Conservation (phyloP, 1,140 invertebrate species). For the Zaprionus taronus region DNA sequence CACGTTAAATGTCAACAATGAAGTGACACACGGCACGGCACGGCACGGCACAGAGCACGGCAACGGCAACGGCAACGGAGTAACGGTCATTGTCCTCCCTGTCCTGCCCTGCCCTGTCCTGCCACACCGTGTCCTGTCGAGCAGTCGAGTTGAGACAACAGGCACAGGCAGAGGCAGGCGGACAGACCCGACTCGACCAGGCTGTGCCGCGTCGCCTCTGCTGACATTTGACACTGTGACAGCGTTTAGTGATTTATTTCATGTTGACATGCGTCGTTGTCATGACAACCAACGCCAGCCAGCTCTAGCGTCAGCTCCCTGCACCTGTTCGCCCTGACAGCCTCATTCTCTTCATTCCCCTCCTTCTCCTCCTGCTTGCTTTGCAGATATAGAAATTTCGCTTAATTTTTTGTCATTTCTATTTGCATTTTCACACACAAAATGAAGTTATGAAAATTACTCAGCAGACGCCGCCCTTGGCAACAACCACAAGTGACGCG, state of each 20-base stretch:
- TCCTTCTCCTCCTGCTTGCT: not conserved
- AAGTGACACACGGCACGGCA: constrained; percentile 79
- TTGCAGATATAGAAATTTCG: constrained; percentile 3
- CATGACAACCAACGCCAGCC: constrained; percentile 42
- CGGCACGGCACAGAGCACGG: constrained; percentile 39
- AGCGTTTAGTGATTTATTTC: constrained; percentile 82
- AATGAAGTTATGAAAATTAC: constrained; percentile 79
- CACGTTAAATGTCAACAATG: constrained; percentile 83
- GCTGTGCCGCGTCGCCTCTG: constrained; percentile 25
- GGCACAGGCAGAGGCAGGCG: constrained; percentile 1
- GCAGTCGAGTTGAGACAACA: constrained; percentile 32
- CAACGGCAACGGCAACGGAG: constrained; percentile 20
- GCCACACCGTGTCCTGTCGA: constrained; percentile 22
- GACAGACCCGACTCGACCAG: constrained; percentile 64
- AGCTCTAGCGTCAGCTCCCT: constrained; percentile 7
- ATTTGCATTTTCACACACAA: constrained; percentile 43
- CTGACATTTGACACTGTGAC: constrained; percentile 80
- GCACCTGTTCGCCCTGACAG: not conserved
- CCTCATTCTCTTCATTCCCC: not conserved
- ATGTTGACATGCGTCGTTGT: constrained; percentile 77
- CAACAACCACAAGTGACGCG: constrained; percentile 61
- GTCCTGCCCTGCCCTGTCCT: not conserved
- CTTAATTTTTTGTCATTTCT: constrained; percentile 36
- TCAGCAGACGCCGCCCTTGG: constrained; percentile 41
- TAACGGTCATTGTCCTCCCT: constrained; percentile 61